A percentile compares a stretch with the other conserved stretches of the same genome.
Evolutionary conservation across 2,113 vertebrate species (phyloP).

Genomic region (Phocoena sinus): DNA sequence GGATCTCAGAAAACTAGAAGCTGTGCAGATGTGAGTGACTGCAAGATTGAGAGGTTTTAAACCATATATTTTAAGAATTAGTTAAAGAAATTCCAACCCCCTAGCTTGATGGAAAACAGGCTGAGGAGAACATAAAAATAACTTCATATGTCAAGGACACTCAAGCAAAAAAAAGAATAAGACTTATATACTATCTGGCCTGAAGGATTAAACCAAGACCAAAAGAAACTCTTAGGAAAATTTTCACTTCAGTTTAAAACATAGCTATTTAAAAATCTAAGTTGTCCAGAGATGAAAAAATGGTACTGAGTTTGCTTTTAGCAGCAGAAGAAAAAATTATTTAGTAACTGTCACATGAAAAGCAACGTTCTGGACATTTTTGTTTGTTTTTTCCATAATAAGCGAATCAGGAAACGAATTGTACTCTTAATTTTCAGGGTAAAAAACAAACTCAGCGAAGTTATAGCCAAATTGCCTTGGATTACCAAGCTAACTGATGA

Average conservation of each 20-base stretch:
- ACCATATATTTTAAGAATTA: not conserved
- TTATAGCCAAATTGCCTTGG: no score
- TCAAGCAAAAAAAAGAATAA: not conserved
- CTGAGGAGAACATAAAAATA: not conserved
- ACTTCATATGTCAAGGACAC: not conserved
- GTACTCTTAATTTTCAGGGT: not conserved
- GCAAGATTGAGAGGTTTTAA: not conserved
- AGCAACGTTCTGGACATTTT: not conserved
- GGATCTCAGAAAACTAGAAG: not conserved
- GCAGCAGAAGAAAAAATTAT: not conserved
- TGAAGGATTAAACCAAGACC: not conserved
- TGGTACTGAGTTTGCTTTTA: not conserved
- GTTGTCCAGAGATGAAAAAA: not conserved
- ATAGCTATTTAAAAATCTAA: not conserved
- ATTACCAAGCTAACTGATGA: fast-evolving
- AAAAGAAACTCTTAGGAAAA: not conserved
- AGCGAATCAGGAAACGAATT: not conserved
- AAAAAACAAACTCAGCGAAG: not conserved
- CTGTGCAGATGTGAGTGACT: no score
- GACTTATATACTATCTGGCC: not conserved
- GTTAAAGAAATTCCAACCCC: not conserved
- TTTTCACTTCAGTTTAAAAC: not conserved
- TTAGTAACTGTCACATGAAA: not conserved
- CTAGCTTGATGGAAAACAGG: not conserved
- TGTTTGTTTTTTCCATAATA: not conserved